These are phyloP conservation scores for Eurois occulta DNA, from an alignment of 2,888 invertebrate species.

Conservation along the genomic window DNA sequence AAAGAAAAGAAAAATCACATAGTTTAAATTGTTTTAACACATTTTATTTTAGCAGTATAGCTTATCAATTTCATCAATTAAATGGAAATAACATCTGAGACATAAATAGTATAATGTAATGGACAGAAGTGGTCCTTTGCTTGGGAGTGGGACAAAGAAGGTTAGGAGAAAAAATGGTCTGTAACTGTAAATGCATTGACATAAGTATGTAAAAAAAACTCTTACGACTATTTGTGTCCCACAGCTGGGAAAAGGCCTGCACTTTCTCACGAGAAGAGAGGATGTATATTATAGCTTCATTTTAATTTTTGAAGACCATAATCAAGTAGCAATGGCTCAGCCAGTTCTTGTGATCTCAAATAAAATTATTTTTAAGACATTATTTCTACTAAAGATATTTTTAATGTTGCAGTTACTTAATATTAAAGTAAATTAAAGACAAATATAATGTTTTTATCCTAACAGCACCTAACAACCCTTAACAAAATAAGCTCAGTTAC, in stretches of 20 bases:
- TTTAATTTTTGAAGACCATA: not conserved
- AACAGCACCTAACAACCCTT: not conserved
- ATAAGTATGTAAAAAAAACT: not conserved
- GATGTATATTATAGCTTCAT: not conserved
- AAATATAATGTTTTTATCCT: conserved; percentile 5
- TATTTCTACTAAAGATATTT: not conserved
- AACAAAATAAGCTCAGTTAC: not conserved
- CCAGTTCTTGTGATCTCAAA: conserved; percentile 27
- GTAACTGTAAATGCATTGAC: not conserved
- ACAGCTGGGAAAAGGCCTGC: not conserved
- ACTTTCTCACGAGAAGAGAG: not conserved
- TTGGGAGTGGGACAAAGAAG: not conserved
- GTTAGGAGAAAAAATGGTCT: not conserved
- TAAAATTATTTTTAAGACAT: conserved; percentile 9
- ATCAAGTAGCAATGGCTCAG: not conserved
- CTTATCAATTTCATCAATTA: conserved; percentile 1
- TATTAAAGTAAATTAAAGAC: conserved; percentile 12
- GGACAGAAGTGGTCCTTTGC: not conserved
- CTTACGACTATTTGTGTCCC: not conserved
- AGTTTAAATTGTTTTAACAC: not conserved
- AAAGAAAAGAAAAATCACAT: not conserved
- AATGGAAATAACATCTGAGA: not conserved
- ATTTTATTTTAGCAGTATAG: conserved; percentile 20
- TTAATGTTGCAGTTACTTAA: conserved; percentile 10
- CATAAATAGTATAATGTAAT: not conserved